These are phyloP conservation scores for Phalacrocorax brasilianus DNA, from an alignment of 2,113 vertebrate species.

Conservation along the genomic window DNA sequence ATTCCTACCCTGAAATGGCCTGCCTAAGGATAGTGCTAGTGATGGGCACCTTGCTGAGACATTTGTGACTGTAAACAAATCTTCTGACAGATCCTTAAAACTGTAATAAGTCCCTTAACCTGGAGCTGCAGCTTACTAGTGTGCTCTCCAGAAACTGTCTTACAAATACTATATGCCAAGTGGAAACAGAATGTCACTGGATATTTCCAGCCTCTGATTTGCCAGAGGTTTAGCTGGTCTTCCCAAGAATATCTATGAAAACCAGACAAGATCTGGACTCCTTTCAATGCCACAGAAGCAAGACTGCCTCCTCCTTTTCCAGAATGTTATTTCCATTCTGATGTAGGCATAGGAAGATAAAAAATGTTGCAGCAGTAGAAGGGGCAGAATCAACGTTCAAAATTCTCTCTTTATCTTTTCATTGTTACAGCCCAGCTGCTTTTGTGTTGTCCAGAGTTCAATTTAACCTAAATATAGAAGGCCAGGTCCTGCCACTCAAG, in stretches of 20 bases:
- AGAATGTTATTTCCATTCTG: slow-evolving; percentile 6
- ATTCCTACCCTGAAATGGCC: not conserved
- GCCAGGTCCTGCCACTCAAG: not conserved
- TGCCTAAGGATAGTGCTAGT: not conserved
- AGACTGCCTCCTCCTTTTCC: not conserved
- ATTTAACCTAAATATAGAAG: not conserved
- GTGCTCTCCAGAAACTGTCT: slow-evolving; percentile 10
- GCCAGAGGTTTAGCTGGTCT: slow-evolving; percentile 11
- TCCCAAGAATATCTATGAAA: slow-evolving; percentile 15
- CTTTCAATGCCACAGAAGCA: slow-evolving; percentile 15
- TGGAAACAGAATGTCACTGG: not conserved
- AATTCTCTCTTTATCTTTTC: not conserved
- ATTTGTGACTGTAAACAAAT: slow-evolving; percentile 33
- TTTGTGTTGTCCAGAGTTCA: not conserved
- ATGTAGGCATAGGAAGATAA: not conserved
- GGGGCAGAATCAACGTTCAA: not conserved
- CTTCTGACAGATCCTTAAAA: slow-evolving; percentile 41
- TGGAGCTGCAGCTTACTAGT: slow-evolving; percentile 32
- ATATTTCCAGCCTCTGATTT: slow-evolving; percentile 15
- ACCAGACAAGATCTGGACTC: slow-evolving; percentile 7
- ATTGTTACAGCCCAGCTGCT: not conserved
- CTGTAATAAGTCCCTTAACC: not conserved
- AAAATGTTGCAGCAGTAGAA: not conserved
- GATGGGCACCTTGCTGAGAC: slow-evolving; percentile 19
- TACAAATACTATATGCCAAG: not conserved